These are phyloP conservation scores for Sceloporus tristichus DNA, from an alignment of 2,113 vertebrate species.

Conservation along the genomic window DNA sequence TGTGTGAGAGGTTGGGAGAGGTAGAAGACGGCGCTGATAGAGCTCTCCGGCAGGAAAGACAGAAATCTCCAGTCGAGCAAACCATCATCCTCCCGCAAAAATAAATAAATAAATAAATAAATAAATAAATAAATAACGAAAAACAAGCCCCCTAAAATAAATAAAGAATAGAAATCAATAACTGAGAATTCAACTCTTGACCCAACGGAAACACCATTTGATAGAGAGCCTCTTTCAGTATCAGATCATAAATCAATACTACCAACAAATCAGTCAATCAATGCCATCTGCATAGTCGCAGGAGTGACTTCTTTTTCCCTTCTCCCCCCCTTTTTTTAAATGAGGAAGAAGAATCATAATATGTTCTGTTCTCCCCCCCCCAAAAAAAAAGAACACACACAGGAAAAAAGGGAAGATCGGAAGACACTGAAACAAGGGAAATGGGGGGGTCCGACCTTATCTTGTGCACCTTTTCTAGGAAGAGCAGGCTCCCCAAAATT, in stretches of 20 bases:
- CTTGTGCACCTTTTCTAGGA: too few relatives aligned
- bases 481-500: too few relatives aligned
- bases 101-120: background rate
- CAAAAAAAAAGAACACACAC: background rate
- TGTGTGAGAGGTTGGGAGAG: too few relatives aligned
- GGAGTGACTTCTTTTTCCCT: background rate
- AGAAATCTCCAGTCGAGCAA: constrained; percentile 7
- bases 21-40: background rate
- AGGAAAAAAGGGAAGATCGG: rapidly evolving
- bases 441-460: too few relatives aligned
- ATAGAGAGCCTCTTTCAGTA: constrained; percentile 42
- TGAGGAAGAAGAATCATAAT: background rate
- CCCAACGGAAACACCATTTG: constrained; percentile 59
- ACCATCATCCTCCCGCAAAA: rapidly evolving
- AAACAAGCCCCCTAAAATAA: too few relatives aligned
- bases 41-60: background rate
- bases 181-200: constrained; percentile 58
- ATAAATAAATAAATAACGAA: too few relatives aligned
- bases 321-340: background rate
- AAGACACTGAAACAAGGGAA: background rate
- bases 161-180: constrained; percentile 22
- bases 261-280: constrained; percentile 58
- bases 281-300: constrained; percentile 26
- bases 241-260: constrained; percentile 63
- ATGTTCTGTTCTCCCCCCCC: too few relatives aligned